Base-by-base conservation (phyloP, 2,797 vertebrate genomes). In the Alca torda region DNA sequence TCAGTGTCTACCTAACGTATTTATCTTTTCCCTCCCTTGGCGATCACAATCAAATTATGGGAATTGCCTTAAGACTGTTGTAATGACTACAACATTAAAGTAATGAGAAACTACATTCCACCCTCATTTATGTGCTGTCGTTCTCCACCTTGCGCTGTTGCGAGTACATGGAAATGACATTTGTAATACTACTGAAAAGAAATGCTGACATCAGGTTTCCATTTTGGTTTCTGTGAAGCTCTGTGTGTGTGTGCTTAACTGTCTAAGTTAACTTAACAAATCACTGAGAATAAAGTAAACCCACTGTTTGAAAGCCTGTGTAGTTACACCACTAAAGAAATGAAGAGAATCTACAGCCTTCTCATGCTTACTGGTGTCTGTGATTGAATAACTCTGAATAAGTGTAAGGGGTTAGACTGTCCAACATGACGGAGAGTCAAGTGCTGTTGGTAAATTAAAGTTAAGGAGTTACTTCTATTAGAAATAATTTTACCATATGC, bases 91-190 rank as follows among this genome's bases (percentile, higher is more conserved):
- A 59, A 6, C 12, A 15, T 72, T 28, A 70, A 33, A 78, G 65
- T 46, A 88, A 75, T 46, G 31, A 81, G 57, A 72, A 90, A 46
- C 31, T 20, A 12, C 11, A 12, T 79, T 61, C 13, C 46, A 11
- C 0, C 0, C 12, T 84, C 64, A 41, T 45, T 83, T 70, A 59
- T n/a, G 6, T 65, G 19, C 33, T 0, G 0, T 46, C 60, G 72
- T 76, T 72, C 25, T 88, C 5, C 16, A 31, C 28, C 45, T 73
- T 64, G 15, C 16, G 24, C 46, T 50, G 15, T 59, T 79, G 8
- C 43, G 45, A 81, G 37, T 57, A 30, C 6, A 3, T 2, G 2
- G n/a, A 72, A 92, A 48, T 17, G 50, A 48, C 30, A 11, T 53
- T 35, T 48, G 26, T 48, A 63, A 41, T 53, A 14, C 19, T 30